Conservation (phyloP, 2,113 vertebrate genomes). For the Lota lota region DNA sequence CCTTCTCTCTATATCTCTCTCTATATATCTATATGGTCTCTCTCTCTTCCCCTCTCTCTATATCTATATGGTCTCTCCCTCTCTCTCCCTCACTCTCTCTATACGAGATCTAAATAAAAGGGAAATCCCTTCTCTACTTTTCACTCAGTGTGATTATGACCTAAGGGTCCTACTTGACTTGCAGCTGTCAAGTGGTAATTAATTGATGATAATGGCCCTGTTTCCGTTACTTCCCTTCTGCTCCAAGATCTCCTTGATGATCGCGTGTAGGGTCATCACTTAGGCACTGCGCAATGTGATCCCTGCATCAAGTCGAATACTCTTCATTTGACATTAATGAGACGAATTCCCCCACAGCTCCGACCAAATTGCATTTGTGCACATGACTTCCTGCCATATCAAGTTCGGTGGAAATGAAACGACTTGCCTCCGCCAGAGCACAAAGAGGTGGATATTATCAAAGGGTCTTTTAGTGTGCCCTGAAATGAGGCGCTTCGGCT, state of each 20-base stretch:
- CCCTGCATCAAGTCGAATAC: conserved; percentile 37
- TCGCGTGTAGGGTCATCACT: conserved; percentile 36
- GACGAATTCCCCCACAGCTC: conserved; percentile 40
- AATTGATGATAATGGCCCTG: conserved; percentile 46
- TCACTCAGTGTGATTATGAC: conserved; percentile 29
- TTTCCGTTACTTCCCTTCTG: conserved; percentile 38
- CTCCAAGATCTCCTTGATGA: conserved; percentile 36
- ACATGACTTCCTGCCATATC: conserved; percentile 43
- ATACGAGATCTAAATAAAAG: no score
- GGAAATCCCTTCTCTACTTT: background rate
- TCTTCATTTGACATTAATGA: conserved; percentile 52
- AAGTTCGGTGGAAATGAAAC: conserved; percentile 28
- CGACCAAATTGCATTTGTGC: conserved; percentile 46
- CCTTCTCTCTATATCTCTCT: no score
- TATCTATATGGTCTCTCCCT: no score
- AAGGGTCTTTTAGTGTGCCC: conserved; percentile 4
- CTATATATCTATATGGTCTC: background rate
- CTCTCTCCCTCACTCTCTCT: no score
- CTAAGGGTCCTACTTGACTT: conserved; percentile 25
- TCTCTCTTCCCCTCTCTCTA: no score
- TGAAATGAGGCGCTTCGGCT: background rate
- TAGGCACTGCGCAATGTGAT: conserved; percentile 43
- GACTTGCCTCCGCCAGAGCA: conserved; percentile 2
- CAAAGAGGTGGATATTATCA: background rate
- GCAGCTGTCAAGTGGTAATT: conserved; percentile 46